Evolutionary conservation across 2,113 vertebrate genomes (phyloP).

Genomic region (Suricata suricatta): DNA sequence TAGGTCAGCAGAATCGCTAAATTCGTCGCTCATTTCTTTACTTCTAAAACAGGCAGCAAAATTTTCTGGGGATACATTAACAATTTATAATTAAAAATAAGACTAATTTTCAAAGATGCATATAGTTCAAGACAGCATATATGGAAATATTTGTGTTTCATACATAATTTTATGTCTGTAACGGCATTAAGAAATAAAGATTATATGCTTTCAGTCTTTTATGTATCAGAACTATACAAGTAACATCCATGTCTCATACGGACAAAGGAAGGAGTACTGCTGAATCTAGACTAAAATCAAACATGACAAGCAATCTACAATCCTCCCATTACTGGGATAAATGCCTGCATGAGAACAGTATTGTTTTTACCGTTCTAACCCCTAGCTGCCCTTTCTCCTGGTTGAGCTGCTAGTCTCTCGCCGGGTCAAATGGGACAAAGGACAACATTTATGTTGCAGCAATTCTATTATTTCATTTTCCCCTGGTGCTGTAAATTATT

Average conservation of each 20-base stretch:
- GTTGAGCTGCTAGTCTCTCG: background rate
- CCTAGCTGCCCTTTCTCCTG: background rate
- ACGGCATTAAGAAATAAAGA: background rate
- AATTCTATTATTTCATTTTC: background rate
- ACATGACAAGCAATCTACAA: background rate
- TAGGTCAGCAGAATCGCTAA: background rate
- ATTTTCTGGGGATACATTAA: background rate
- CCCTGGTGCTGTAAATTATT: background rate
- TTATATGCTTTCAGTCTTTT: background rate
- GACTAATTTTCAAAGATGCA: background rate
- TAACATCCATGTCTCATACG: background rate
- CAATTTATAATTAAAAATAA: background rate
- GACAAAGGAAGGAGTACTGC: background rate
- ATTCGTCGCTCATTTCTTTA: background rate
- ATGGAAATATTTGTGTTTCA: background rate
- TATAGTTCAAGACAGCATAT: background rate
- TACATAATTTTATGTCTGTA: background rate
- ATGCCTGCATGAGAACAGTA: background rate
- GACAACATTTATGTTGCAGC: background rate
- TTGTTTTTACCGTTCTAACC: constrained; percentile 17
- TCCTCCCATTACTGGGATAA: background rate
- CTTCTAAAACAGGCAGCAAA: background rate
- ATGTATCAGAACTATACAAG: background rate
- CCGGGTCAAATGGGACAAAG: background rate
- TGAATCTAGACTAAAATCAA: background rate